Conservation (phyloP, 2,113 vertebrate genomes). For the Beaufortia kweichowensis region DNA sequence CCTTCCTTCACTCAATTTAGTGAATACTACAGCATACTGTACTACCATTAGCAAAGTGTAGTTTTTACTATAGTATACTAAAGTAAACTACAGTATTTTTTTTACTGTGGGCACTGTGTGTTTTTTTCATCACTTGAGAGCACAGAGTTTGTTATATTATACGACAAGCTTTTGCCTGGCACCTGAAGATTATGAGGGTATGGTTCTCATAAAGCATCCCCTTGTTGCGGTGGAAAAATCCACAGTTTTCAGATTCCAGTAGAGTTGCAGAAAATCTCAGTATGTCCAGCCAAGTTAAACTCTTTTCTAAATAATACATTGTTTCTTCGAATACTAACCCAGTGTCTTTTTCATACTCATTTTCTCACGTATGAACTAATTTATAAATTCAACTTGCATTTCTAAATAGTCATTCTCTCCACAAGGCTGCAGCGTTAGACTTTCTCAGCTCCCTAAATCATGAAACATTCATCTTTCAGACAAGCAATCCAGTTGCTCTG, state of each 20-base stretch:
- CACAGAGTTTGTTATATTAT: constrained; percentile 4
- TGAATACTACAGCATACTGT: too few relatives aligned
- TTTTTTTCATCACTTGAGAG: background rate
- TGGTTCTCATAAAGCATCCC: background rate
- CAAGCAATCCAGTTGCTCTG: constrained; percentile 36
- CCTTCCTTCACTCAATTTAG: too few relatives aligned
- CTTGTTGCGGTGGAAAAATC: background rate
- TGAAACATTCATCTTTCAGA: constrained; percentile 44
- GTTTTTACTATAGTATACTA: too few relatives aligned
- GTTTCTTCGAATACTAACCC: background rate
- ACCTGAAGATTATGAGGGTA: constrained; percentile 16
- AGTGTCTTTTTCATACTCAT: background rate
- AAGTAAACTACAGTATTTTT: too few relatives aligned
- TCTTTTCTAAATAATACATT: background rate
- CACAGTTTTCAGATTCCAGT: background rate
- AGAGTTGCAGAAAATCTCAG: background rate
- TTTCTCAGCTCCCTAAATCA: constrained; percentile 8
- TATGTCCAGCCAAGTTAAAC: background rate
- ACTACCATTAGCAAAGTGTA: too few relatives aligned
- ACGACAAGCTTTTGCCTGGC: constrained; percentile 10
- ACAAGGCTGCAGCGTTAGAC: constrained; percentile 1
- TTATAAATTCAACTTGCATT: background rate
- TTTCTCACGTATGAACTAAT: too few relatives aligned
- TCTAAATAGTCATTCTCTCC: background rate
- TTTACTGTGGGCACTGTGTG: background rate